phyloP scores from a whole-genome alignment of 2,113 vertebrate species.

The Entomyzon cyanotis region DNA sequence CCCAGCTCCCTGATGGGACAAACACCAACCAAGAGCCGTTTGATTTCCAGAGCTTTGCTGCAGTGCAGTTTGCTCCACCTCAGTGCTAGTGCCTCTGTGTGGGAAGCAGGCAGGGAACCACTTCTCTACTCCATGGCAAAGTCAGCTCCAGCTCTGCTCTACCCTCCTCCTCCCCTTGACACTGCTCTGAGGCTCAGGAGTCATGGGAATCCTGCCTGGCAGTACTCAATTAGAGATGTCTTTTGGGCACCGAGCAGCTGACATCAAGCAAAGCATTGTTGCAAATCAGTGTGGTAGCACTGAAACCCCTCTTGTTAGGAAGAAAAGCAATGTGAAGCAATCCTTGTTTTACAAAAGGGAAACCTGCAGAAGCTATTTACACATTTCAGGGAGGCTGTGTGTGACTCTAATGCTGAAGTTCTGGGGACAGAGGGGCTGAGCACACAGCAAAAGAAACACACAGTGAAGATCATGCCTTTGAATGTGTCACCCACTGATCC shows the following conservation, averaged over 20 bases:
- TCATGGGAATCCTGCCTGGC: neutral
- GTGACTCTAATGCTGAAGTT: neutral
- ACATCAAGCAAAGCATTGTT: neutral
- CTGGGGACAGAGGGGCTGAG: neutral
- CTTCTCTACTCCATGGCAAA: neutral
- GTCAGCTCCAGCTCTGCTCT: neutral
- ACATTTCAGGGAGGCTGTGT: neutral
- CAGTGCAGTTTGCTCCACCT: neutral
- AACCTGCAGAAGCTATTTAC: neutral
- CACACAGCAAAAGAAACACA: neutral
- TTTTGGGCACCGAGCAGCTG: neutral
- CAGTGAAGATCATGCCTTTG: neutral
- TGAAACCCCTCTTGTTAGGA: neutral
- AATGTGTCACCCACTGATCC: neutral
- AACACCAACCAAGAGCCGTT: neutral
- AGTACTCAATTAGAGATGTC: neutral
- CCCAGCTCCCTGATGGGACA: fast-evolving
- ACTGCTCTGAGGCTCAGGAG: neutral
- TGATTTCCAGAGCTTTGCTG: neutral
- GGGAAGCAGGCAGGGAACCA: neutral
- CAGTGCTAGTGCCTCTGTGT: neutral
- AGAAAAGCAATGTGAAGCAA: neutral
- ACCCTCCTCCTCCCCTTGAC: neutral
- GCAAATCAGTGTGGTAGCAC: neutral
- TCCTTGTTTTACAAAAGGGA: neutral